Conservation (phyloP, 2,888 invertebrate species). For the Tachystola acroxantha region DNA sequence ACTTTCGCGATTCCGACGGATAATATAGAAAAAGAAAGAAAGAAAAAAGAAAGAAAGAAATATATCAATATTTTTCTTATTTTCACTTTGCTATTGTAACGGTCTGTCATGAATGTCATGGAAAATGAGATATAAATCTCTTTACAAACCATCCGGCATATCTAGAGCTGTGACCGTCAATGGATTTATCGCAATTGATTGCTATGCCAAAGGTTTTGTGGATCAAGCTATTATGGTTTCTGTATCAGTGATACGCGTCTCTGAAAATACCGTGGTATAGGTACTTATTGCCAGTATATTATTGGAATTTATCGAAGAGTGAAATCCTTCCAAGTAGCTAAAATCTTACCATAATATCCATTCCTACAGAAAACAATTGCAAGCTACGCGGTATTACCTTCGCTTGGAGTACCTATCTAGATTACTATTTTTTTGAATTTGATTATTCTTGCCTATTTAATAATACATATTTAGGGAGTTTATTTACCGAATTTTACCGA, state of each 20-base stretch:
- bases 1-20: no score
- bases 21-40: no score
- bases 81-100: constrained; percentile 14
- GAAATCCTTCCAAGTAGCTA: no score
- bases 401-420: no score
- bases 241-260: not conserved
- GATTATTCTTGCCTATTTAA: no score
- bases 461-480: no score
- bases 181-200: not conserved
- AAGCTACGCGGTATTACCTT: no score
- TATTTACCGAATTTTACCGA: no score
- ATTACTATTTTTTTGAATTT: no score
- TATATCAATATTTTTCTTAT: constrained; percentile 16
- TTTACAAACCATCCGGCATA: constrained; percentile 17
- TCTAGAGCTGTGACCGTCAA: constrained; percentile 7
- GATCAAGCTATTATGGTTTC: not conserved
- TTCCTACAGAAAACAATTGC: no score
- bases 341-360: no score
- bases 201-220: not conserved
- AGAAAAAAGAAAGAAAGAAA: no score
- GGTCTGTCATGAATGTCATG: constrained; percentile 23
- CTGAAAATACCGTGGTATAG: not conserved
- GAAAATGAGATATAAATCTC: constrained; percentile 29
- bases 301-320: not conserved
- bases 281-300: not conserved